Percentiles rank a stretch among this genome's conserved stretches.
These are phyloP conservation scores for Neuroscelio doddi DNA, from an alignment of 2,888 invertebrate genomes.

Conservation along the genomic window DNA sequence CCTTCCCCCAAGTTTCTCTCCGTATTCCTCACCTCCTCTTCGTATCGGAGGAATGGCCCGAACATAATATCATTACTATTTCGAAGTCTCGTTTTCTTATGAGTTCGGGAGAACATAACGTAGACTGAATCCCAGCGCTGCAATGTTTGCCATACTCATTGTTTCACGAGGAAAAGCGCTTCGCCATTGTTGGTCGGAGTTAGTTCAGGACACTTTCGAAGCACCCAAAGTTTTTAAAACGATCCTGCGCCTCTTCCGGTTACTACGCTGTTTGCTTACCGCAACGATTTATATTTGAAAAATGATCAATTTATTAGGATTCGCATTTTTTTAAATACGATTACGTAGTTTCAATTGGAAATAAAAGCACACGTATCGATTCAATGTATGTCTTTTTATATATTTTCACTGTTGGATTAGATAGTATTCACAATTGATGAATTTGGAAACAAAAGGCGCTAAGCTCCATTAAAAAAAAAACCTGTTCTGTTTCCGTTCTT, in stretches of 20 bases:
- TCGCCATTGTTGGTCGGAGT: conserved; percentile 18
- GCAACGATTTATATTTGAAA: conserved; percentile 14
- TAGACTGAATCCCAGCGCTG: conserved; percentile 50
- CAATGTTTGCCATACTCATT: conserved; percentile 66
- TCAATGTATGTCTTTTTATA: no score
- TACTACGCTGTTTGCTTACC: conserved; percentile 27
- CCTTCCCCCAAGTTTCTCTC: conserved; percentile 22
- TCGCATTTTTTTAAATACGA: no score
- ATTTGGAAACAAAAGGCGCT: no score
- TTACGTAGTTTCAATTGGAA: no score
- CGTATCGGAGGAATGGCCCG: conserved; percentile 47
- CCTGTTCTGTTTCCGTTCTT: no score
- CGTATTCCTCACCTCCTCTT: conserved; percentile 19
- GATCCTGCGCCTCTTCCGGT: conserved; percentile 24
- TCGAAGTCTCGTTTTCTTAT: conserved; percentile 67
- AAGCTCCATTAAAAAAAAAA: no score
- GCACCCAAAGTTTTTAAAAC: conserved; percentile 34
- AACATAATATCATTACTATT: conserved; percentile 69
- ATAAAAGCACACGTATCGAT: no score
- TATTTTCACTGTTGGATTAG: no score
- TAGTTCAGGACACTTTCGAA: conserved; percentile 29
- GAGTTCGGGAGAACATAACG: conserved; percentile 64
- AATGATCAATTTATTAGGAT: conserved; percentile 7
- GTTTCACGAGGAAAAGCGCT: conserved; percentile 51
- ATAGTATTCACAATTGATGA: no score